phyloP scores from a whole-genome alignment of 2,797 vertebrate genomes.

The Buceros bicornis region DNA sequence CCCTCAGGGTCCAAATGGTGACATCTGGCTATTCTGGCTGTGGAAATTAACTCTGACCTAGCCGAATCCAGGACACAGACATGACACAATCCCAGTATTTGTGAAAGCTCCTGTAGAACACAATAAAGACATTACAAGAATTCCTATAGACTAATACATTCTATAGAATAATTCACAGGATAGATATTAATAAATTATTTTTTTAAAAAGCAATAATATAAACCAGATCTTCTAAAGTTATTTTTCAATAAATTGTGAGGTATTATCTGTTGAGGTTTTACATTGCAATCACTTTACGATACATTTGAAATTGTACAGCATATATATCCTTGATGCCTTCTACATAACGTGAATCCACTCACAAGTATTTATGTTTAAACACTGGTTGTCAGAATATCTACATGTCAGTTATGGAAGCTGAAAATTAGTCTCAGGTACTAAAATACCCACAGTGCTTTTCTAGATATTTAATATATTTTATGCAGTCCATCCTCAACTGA shows the following conservation, averaged over 20 bases:
- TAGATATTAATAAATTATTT: background rate
- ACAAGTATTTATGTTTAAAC: background rate
- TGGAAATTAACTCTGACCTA: too few species aligned
- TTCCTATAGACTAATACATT: background rate
- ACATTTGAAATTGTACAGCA: background rate
- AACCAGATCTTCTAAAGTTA: background rate
- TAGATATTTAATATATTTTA: background rate
- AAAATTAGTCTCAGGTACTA: background rate
- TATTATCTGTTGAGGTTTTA: background rate
- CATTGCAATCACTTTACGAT: background rate
- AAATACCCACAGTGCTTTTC: background rate
- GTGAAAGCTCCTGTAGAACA: background rate
- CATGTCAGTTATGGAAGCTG: background rate
- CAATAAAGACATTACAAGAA: background rate
- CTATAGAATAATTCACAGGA: background rate
- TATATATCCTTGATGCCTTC: background rate
- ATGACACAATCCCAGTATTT: background rate
- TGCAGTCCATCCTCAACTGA: background rate
- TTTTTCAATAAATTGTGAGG: background rate
- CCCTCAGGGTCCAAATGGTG: too few species aligned
- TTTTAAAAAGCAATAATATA: background rate
- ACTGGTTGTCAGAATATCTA: background rate
- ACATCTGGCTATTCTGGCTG: too few species aligned
- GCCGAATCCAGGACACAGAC: background rate
- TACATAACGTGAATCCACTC: background rate